Evolutionary conservation across 2,113 vertebrate genomes (phyloP).

Genomic region (Cynoglossus semilaevis): DNA sequence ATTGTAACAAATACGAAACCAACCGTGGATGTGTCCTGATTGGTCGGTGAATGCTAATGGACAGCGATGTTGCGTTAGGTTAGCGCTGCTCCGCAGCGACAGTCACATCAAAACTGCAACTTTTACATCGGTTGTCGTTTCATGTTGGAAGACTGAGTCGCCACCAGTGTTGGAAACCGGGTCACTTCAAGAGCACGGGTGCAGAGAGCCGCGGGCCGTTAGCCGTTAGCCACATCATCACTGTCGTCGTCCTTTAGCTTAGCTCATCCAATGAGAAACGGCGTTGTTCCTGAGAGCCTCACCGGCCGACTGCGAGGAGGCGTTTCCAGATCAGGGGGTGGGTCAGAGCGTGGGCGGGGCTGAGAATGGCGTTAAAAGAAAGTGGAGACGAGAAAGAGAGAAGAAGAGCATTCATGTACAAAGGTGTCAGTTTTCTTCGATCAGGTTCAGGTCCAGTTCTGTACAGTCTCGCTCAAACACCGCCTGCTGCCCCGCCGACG

Average conservation of each 20-base stretch:
- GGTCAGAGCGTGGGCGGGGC: conserved; percentile 28
- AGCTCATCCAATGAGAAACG: conserved; percentile 66
- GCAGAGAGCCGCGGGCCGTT: too few species aligned
- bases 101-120: too few species aligned
- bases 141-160: conserved; percentile 35
- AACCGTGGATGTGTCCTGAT: too few species aligned
- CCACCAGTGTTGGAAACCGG: not conserved
- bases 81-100: not conserved
- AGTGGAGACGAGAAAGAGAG: conserved; percentile 21
- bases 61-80: conserved; percentile 8
- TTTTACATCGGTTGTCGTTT: conserved; percentile 7
- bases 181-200: conserved; percentile 7
- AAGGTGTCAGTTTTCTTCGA: conserved; percentile 85
- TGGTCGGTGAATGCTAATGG: too few species aligned
- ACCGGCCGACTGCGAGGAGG: conserved; percentile 67
- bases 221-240: conserved; percentile 62
- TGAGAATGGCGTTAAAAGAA: conserved; percentile 43
- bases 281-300: conserved; percentile 80
- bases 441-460: conserved; percentile 87
- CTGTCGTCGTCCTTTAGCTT: conserved; percentile 50
- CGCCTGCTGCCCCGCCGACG: conserved; percentile 79
- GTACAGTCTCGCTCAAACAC: conserved; percentile 88
- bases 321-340: conserved; percentile 21
- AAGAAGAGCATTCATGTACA: conserved; percentile 67
- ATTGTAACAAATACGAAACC: too few species aligned